Evolutionary conservation across 2,888 invertebrate genomes (phyloP), one percentile per base, ranked within the genome.

Genomic region (Ashinkailepas kermadecensis): DNA sequence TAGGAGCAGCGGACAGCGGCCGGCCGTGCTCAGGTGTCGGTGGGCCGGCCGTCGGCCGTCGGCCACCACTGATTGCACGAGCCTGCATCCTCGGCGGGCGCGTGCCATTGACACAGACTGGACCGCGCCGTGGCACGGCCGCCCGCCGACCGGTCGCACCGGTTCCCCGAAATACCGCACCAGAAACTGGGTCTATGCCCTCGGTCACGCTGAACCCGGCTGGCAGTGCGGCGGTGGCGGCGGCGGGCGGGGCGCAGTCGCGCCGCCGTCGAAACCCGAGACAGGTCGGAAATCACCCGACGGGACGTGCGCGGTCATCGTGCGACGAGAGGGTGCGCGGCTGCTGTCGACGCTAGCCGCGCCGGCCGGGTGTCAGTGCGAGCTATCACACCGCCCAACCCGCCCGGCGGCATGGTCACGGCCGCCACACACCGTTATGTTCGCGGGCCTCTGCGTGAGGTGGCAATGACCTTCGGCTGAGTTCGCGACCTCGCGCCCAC

Each of bases 401-500:
- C 59, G 59, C 12, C 59, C 59, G 59, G 12, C 59, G 59, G 59
- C 59, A 59, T 11, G 59, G 59, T 59, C 59, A 15, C 12, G 9
- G 39, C 39, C 70, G 70, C 6, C 13, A 21, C 39, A 54, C 39
- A 74, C 74, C 74, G 74, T 74, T 74, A 74, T n/a, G 18, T 74
- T 54, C 54, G 74, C 54, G 54, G 54, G 74, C 74, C 74, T 11
- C 74, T 21, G 54, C 18, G 74, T 39, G 74, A 74, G 54, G 54
- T 74, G 74, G 74, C 74, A 74, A 74, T 74, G 74, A 74, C 74
- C 74, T 74, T 74, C 74, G 74, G 39, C 39, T 39, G 39, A 39
- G 39, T 39, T 39, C 39, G 39, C 39, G 39, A 39, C 39, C 39
- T 39, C 39, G 39, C 39, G 39, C 39, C 39, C 39, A 39, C 39